Evolutionary conservation across 2,888 invertebrate genomes (phyloP).

Genomic region (Arge pagana): DNA sequence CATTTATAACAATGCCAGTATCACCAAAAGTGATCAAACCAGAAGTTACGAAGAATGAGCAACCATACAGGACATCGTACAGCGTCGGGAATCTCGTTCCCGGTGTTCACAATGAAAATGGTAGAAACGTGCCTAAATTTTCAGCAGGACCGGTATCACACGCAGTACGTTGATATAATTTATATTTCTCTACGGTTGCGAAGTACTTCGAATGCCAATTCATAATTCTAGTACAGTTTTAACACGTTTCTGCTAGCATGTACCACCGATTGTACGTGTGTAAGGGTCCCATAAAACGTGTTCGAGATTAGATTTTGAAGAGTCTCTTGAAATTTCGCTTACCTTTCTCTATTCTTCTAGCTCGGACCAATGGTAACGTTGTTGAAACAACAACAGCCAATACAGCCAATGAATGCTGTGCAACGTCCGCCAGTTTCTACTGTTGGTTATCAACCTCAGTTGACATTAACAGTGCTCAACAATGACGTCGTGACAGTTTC

Average conservation of each 20-base stretch:
- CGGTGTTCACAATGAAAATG: conserved; percentile 50
- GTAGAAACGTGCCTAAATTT: conserved; percentile 49
- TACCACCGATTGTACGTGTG: too few species aligned
- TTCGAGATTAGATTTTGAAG: too few species aligned
- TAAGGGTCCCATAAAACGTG: too few species aligned
- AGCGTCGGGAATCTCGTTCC: conserved; percentile 51
- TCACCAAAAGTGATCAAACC: conserved; percentile 61
- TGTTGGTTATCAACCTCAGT: conserved; percentile 48
- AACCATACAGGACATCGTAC: conserved; percentile 51
- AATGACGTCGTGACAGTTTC: conserved; percentile 54
- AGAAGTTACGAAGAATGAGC: conserved; percentile 48
- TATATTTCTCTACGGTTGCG: too few species aligned
- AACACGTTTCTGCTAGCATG: too few species aligned
- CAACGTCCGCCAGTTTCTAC: conserved; percentile 48
- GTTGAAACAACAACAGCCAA: conserved; percentile 53
- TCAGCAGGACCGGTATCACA: conserved; percentile 51
- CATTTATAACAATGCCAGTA: conserved; percentile 85
- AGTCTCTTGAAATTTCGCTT: too few species aligned
- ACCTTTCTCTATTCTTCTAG: too few species aligned
- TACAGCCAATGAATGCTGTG: conserved; percentile 51
- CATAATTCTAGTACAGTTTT: too few species aligned
- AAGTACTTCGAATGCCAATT: too few species aligned
- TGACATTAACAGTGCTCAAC: conserved; percentile 53
- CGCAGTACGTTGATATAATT: too few species aligned
- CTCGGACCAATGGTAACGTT: conserved; percentile 53